Base-by-base conservation (phyloP, 2,888 invertebrate species). In the Andricus curvator region DNA sequence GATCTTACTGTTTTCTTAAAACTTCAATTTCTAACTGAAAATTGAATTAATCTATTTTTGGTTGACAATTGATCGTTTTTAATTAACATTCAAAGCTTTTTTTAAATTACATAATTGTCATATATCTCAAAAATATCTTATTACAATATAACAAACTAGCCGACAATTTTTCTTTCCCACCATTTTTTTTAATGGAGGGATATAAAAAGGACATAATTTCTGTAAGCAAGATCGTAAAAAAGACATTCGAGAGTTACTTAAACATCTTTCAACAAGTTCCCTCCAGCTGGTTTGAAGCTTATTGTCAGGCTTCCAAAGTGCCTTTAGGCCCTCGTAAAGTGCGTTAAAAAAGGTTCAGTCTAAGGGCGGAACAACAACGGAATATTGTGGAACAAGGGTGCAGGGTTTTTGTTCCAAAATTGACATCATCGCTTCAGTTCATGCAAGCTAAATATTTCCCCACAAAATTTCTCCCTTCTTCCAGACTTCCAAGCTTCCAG, bases 221-320 rank as follows among this genome's bases (percentile, higher is more conserved):
- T 66, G 6, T n/a, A n/a, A 67, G 41, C n/a, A 67, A 37, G n/a
- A 22, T 44, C n/a, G 11, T 67, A 37, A 67, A 67, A 67, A 67
- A 37, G 67, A 67, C 37, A 37, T 67, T 67, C 33, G n/a, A 67
- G n/a, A 20, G n/a, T 41, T 41, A 41, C 37, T 67, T 41, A 22
- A 33, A 41, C n/a, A n/a, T 67, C 62, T 67, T n/a, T 67, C n/a
- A 67, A 67, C n/a, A 41, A 67, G n/a, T 67, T 41, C n/a, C 66
- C 66, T 67, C 41, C 9, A 41, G 67, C 41, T 44, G 67, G 41
- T 67, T 22, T 67, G 67, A 22, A 41, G 22, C 67, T 41, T 41
- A 67, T 41, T 41, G 66, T 41, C 13, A 37, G 41, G 0, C 9
- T 22, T 67, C 17, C 4, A 67, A 67, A 41, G 66, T 67, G 41